Percentiles rank a stretch among this genome's conserved stretches.
Conservation (phyloP, 1,140 invertebrate species). For the Diabrotica undecimpunctata region DNA sequence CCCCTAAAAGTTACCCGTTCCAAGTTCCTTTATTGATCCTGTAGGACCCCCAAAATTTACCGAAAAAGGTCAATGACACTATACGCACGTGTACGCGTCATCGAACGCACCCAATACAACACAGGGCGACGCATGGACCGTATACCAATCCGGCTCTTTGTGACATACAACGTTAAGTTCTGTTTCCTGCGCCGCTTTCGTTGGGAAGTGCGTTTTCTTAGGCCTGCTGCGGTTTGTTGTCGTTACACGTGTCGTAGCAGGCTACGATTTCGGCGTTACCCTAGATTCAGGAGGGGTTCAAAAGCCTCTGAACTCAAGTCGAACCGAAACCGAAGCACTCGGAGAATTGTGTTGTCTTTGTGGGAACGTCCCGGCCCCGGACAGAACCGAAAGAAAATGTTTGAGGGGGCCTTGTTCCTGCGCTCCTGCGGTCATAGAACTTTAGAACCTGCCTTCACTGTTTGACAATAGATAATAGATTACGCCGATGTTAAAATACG, state of each 20-base stretch:
- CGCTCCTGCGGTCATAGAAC: no score
- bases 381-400: no score
- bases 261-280: constrained; percentile 9
- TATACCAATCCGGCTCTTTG: no score
- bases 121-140: no score
- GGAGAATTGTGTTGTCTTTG: constrained; percentile 11
- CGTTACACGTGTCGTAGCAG: constrained; percentile 12
- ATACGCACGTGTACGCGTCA: constrained; percentile 1
- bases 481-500: no score
- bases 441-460: no score
- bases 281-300: constrained; percentile 9
- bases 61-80: constrained; percentile 4
- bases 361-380: neutral
- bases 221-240: neutral
- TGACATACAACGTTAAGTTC: neutral
- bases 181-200: neutral
- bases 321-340: neutral
- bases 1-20: neutral
- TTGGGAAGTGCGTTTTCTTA: neutral
- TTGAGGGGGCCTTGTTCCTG: no score
- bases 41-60: constrained; percentile 7
- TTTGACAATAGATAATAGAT: no score
- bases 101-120: neutral
- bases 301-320: neutral
- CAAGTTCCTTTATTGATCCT: constrained; percentile 10